Percentiles rank a stretch among this genome's conserved stretches.
These are phyloP conservation scores for Polylopha cassiicola DNA, from an alignment of 2,888 invertebrate genomes.

Conservation along the genomic window DNA sequence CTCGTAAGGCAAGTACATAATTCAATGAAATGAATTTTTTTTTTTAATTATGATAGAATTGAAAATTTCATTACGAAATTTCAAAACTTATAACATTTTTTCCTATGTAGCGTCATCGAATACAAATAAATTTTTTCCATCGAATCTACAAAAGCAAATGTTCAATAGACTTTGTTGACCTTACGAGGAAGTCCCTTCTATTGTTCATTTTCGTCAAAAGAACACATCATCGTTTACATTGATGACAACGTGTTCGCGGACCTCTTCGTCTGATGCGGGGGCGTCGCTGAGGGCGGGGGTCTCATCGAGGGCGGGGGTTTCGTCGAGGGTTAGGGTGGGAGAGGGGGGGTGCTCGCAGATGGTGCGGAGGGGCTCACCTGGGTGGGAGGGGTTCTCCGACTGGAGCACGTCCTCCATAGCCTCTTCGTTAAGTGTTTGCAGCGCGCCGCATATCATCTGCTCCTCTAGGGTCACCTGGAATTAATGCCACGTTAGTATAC, in stretches of 20 bases:
- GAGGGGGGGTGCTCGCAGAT: slow-evolving; percentile 47
- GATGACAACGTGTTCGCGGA: slow-evolving; percentile 48
- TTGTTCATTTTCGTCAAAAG: slow-evolving; percentile 39
- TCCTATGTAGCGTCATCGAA: no score
- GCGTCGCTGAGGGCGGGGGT: slow-evolving; percentile 27
- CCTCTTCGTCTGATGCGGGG: slow-evolving; percentile 24
- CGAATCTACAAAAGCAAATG: no score
- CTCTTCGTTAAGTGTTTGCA: slow-evolving; percentile 95
- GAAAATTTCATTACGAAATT: no score
- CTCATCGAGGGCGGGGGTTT: slow-evolving; percentile 22
- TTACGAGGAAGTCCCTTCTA: no score
- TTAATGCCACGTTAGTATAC: not conserved
- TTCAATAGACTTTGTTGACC: no score
- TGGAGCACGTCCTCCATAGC: slow-evolving; percentile 94
- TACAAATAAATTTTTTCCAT: no score
- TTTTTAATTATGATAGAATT: no score
- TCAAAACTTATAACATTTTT: no score
- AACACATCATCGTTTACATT: slow-evolving; percentile 57
- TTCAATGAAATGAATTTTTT: no score
- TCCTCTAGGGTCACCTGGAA: slow-evolving; percentile 93
- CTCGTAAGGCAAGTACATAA: no score
- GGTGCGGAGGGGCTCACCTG: slow-evolving; percentile 71
- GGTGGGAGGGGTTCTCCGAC: slow-evolving; percentile 77
- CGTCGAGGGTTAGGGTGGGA: slow-evolving; percentile 30
- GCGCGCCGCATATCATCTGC: slow-evolving; percentile 95